phyloP scores from a whole-genome alignment of 2,888 invertebrate species.

The Ochropleura leucogaster region DNA sequence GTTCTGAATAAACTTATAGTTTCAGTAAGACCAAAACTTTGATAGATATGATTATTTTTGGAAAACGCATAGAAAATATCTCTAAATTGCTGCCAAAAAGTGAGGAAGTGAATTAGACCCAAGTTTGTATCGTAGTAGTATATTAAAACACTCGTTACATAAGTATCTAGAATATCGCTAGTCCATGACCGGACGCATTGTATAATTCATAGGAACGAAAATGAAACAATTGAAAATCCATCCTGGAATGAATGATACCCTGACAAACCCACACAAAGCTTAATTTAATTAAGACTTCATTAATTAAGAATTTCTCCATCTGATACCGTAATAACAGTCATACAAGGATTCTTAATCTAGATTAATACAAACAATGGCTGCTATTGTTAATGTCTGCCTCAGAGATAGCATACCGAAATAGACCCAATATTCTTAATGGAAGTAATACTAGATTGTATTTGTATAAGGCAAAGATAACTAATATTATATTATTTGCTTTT shows the following conservation, averaged over 20 bases:
- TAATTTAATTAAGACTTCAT: conserved; percentile 30
- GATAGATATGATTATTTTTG: no score
- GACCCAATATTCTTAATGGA: conserved; percentile 41
- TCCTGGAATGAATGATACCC: not conserved
- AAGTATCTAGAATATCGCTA: no score
- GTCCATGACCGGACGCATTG: no score
- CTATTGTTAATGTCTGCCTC: conserved; percentile 25
- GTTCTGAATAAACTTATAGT: no score
- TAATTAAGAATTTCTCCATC: conserved; percentile 15
- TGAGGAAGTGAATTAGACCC: no score
- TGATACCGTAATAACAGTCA: conserved; percentile 17
- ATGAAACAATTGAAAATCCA: not conserved
- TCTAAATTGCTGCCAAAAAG: no score
- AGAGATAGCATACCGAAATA: conserved; percentile 22
- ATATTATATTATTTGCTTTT: conserved; percentile 6
- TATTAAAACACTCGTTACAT: no score
- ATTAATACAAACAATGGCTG: conserved; percentile 42
- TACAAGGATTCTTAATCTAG: conserved; percentile 41
- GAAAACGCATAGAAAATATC: no score
- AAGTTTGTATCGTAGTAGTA: no score
- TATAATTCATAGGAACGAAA: no score
- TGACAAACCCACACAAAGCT: conserved; percentile 6
- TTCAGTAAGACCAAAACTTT: no score
- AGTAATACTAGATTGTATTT: conserved; percentile 16
- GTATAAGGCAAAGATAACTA: conserved; percentile 4